Evolutionary conservation across 2,888 invertebrate genomes (phyloP).

Genomic region (Lasioglossum malachurum): DNA sequence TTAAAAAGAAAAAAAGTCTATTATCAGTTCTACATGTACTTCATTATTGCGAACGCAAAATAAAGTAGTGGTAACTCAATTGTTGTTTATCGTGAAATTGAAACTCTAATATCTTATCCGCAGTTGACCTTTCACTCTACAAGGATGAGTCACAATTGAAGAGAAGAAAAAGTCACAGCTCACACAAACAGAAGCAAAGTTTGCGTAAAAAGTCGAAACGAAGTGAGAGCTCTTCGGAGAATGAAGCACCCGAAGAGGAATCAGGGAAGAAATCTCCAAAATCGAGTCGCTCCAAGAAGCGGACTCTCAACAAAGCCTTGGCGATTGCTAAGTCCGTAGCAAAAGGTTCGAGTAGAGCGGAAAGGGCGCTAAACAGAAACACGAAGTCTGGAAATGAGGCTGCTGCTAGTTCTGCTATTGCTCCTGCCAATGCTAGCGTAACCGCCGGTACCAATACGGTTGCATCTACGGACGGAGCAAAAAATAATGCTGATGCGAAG

Average conservation of each 20-base stretch:
- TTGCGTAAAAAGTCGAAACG: slow-evolving; percentile 78
- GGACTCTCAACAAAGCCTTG: slow-evolving; percentile 75
- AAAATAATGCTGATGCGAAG: slow-evolving; percentile 76
- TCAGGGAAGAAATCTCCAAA: slow-evolving; percentile 73
- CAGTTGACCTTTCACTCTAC: slow-evolving; percentile 94
- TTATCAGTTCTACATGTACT: slow-evolving; percentile 11
- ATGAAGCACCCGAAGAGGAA: slow-evolving; percentile 75
- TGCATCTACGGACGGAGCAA: slow-evolving; percentile 58
- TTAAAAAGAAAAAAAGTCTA: background rate
- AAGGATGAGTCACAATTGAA: slow-evolving; percentile 93
- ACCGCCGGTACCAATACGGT: slow-evolving; percentile 28
- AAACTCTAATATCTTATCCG: slow-evolving; percentile 71
- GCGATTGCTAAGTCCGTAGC: slow-evolving; percentile 80
- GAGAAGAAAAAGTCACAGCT: slow-evolving; percentile 85
- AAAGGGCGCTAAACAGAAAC: slow-evolving; percentile 81
- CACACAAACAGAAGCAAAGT: slow-evolving; percentile 86
- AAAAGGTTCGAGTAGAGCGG: slow-evolving; percentile 82
- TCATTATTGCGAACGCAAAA: background rate
- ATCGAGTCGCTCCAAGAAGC: slow-evolving; percentile 72
- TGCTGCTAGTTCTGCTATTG: slow-evolving; percentile 37
- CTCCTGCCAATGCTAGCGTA: slow-evolving; percentile 45
- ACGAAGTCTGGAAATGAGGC: slow-evolving; percentile 64
- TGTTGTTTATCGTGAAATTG: slow-evolving; percentile 23
- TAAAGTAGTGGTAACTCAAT: slow-evolving; percentile 11
- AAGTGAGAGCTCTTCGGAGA: slow-evolving; percentile 75